A percentile compares a stretch with the other conserved stretches of the same genome.
Conservation (phyloP, 1,140 invertebrate species). For the Hydropsyche tenuis region DNA sequence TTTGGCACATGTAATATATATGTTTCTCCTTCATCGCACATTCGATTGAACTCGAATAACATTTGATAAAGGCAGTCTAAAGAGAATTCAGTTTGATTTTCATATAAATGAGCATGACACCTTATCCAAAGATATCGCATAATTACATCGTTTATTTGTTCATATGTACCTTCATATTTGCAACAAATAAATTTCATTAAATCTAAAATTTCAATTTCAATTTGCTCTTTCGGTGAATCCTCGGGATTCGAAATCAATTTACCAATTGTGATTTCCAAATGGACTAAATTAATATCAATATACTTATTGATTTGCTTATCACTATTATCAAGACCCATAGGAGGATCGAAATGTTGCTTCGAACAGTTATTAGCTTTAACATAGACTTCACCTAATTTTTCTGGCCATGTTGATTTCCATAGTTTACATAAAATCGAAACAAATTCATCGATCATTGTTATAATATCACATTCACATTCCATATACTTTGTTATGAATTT, state of each 20-base stretch:
- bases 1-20: slow-evolving; percentile 55
- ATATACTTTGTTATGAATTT: slow-evolving; percentile 67
- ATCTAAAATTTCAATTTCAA: slow-evolving; percentile 57
- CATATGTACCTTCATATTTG: slow-evolving; percentile 60
- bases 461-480: slow-evolving; percentile 63
- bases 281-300: slow-evolving; percentile 67
- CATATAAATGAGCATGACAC: slow-evolving; percentile 56
- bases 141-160: slow-evolving; percentile 54
- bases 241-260: slow-evolving; percentile 59
- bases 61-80: slow-evolving; percentile 59
- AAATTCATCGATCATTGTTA: slow-evolving; percentile 68
- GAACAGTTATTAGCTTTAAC: slow-evolving; percentile 65
- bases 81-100: slow-evolving; percentile 57
- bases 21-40: slow-evolving; percentile 54
- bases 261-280: slow-evolving; percentile 69
- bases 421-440: slow-evolving; percentile 65
- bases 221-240: slow-evolving; percentile 51
- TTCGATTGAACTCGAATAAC: slow-evolving; percentile 58
- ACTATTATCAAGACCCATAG: slow-evolving; percentile 61
- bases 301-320: slow-evolving; percentile 64
- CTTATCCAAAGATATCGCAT: slow-evolving; percentile 59
- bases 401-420: slow-evolving; percentile 71
- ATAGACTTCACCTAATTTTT: slow-evolving; percentile 66
- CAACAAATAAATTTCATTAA: slow-evolving; percentile 53
- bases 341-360: slow-evolving; percentile 64